Conservation (phyloP, 1,140 invertebrate genomes). For the Ceratosolen fusciceps region DNA sequence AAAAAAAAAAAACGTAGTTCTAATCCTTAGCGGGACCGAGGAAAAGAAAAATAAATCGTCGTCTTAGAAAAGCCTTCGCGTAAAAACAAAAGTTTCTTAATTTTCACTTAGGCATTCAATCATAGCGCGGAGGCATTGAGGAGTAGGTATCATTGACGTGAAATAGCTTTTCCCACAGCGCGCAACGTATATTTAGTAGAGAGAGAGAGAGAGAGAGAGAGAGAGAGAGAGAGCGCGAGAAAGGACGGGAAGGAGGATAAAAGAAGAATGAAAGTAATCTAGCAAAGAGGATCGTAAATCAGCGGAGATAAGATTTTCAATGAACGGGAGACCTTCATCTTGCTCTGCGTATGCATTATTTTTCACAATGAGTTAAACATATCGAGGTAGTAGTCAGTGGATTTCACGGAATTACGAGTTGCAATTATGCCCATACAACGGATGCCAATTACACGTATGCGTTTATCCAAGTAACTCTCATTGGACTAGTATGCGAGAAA, state of each 20-base stretch:
- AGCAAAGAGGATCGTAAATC: constrained; percentile 35
- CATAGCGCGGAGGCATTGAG: constrained; percentile 5
- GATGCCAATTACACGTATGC: background rate
- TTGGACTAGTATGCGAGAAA: constrained; percentile 2
- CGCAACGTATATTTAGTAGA: background rate
- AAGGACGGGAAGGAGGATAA: background rate
- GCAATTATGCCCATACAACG: background rate
- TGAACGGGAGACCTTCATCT: constrained; percentile 39
- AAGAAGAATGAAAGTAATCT: constrained; percentile 26
- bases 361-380: constrained; percentile 33
- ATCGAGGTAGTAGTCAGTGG: constrained; percentile 39
- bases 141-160: background rate
- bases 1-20: too few species aligned
- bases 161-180: background rate
- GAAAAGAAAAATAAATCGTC: too few species aligned
- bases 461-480: constrained; percentile 6
- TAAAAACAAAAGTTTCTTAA: background rate
- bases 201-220: background rate
- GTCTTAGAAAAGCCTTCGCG: too few species aligned
- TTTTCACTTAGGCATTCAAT: background rate
- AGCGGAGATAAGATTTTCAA: constrained; percentile 35
- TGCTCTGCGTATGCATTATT: constrained; percentile 18
- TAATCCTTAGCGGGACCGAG: too few species aligned
- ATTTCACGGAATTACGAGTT: constrained; percentile 27
- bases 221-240: background rate